Evolutionary conservation across 1,140 invertebrate genomes (phyloP), one percentile per base, ranked within the genome.

Genomic region (Liolophura sinensis): DNA sequence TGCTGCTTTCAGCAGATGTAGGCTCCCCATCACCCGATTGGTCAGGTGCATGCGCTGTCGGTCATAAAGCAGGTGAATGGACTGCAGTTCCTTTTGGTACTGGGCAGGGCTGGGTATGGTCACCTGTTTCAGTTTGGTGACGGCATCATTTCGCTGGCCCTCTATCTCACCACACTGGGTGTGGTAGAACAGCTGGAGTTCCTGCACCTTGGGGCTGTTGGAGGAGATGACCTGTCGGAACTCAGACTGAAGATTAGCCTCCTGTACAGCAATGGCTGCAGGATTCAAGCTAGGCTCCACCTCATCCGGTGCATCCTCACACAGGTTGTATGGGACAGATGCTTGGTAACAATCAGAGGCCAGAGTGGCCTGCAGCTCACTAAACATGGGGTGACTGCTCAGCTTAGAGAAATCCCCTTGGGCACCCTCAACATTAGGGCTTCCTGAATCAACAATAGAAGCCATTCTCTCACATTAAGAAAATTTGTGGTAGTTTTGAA

Each of bases 11-110:
- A 77, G 60, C 51, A 77, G 50, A 48, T 74, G 70, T 22, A 77
- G 64, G 68, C 76, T 77, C 31, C 70, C 64, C 20, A 69, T 71
- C 1, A 77, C 68, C 18, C 73, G 40, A 59, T 70, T 72, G 40
- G 72, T 75, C 0, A 77, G 66, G 62, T 77, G 73, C 63, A 75
- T 68, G 40, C 76, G 60, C 50, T 75, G 71, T 20, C 67, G 65
- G 65, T 77, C 76, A 61, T 74, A 65, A 54, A 66, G 56, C 0
- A 51, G 60, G 27, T 77, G 76, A 1, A 75, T 60, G 15, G 59
- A 62, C 11, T 20, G 24, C 14, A 74, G 22, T 60, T 74, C 68
- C 15, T 56, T 61, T 62, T 73, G 68, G 61, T 73, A 72, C 31
- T 69, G 62, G 0, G 56, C 27, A n/a, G 58, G 49, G 24, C 60